phyloP scores from a whole-genome alignment of 2,888 invertebrate genomes.

The Yponomeuta evonymella region DNA sequence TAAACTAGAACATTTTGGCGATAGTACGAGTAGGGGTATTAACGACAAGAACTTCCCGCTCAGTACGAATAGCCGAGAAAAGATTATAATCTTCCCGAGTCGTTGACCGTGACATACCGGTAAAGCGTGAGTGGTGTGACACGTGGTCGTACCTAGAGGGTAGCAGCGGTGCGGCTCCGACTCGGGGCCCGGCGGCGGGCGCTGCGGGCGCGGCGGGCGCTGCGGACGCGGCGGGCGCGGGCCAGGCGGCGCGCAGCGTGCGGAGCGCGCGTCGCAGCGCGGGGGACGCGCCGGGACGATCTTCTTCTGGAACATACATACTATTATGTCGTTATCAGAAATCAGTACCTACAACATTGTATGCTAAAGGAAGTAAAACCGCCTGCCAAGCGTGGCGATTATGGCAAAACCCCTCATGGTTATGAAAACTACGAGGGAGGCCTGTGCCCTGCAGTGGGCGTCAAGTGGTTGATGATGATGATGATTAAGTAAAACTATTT shows the following conservation, averaged over 20 bases:
- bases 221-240: neutral
- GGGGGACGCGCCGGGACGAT: slow-evolving; percentile 35
- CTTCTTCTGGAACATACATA: slow-evolving; percentile 5
- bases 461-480: too few relatives aligned
- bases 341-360: neutral
- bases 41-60: neutral
- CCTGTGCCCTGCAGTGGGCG: too few relatives aligned
- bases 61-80: neutral
- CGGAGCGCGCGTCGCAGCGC: slow-evolving; percentile 51
- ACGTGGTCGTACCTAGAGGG: neutral
- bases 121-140: neutral
- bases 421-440: too few relatives aligned
- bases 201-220: neutral
- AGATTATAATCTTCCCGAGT: neutral
- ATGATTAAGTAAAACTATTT: too few relatives aligned
- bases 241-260: slow-evolving; percentile 60
- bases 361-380: neutral
- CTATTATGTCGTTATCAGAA: neutral
- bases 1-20: neutral
- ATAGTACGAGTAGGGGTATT: neutral
- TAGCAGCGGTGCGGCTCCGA: neutral
- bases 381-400: too few relatives aligned
- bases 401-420: too few relatives aligned
- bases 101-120: neutral
- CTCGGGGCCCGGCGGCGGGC: neutral